phyloP scores from a whole-genome alignment of 2,113 vertebrate species.

The Rynchops niger region DNA sequence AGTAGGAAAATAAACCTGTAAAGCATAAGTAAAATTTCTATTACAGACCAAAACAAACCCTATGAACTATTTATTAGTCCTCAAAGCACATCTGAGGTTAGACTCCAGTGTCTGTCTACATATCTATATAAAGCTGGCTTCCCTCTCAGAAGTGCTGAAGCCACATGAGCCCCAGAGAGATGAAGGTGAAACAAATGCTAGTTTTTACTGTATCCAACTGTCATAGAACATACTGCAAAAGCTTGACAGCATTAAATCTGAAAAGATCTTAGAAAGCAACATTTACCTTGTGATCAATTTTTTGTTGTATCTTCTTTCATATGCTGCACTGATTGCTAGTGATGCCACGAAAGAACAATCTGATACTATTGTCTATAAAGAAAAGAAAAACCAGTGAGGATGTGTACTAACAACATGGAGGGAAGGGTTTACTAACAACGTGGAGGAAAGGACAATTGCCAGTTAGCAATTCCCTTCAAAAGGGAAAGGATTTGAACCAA shows the following conservation, averaged over 20 bases:
- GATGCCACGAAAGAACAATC: conserved; percentile 98
- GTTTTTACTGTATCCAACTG: background rate
- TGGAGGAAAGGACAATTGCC: background rate
- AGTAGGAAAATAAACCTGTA: background rate
- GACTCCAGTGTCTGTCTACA: background rate
- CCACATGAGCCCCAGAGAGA: background rate
- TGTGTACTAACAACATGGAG: background rate
- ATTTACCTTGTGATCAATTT: conserved; percentile 95
- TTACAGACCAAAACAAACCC: background rate
- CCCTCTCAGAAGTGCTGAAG: background rate
- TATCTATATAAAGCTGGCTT: background rate
- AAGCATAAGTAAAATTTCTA: background rate
- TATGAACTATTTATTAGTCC: background rate
- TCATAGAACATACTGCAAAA: background rate
- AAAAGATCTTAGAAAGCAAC: background rate
- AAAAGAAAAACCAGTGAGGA: background rate
- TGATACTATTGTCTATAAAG: conserved; percentile 91
- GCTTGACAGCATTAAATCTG: background rate
- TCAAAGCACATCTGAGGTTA: background rate
- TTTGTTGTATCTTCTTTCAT: conserved; percentile 96
- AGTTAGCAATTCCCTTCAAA: background rate
- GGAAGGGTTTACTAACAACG: no score
- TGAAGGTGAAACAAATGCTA: background rate
- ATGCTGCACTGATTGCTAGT: conserved; percentile 95
- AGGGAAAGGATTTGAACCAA: background rate